phyloP scores from a whole-genome alignment of 2,797 vertebrate species.

The Fistularia commersonii region DNA sequence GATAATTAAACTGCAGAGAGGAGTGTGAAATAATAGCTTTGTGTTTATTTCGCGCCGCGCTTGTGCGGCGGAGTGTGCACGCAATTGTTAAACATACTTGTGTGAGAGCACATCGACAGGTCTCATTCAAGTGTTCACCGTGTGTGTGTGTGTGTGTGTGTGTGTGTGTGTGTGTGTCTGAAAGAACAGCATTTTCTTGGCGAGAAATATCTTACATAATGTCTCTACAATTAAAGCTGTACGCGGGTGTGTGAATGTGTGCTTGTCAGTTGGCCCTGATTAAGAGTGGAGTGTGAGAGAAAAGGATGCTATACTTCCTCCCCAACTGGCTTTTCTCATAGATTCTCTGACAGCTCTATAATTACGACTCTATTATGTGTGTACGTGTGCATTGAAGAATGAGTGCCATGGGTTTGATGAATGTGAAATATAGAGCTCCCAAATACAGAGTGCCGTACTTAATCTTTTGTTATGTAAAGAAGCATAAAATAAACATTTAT shows the following conservation, averaged over 20 bases:
- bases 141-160: slow-evolving; percentile 5
- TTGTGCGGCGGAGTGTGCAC: slow-evolving; percentile 20
- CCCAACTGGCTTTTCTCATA: slow-evolving; percentile 52
- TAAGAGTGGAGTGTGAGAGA: slow-evolving; percentile 25
- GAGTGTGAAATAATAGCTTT: slow-evolving; percentile 60
- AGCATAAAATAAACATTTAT: slow-evolving; percentile 59
- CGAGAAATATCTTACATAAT: slow-evolving; percentile 8
- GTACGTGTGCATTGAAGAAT: slow-evolving; percentile 21
- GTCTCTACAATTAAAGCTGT: slow-evolving; percentile 21
- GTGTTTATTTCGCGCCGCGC: slow-evolving; percentile 46
- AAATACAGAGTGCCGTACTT: slow-evolving; percentile 53
- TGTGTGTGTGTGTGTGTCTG: no score
- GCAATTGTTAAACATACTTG: slow-evolving; percentile 16
- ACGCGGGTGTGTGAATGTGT: slow-evolving; percentile 6
- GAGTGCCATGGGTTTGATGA: slow-evolving; percentile 52
- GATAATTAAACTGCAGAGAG: slow-evolving; percentile 70
- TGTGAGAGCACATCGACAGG: slow-evolving; percentile 18
- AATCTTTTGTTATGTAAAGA: slow-evolving; percentile 61
- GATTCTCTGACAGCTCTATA: slow-evolving; percentile 62
- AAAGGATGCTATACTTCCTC: slow-evolving; percentile 46
- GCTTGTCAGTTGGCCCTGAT: slow-evolving; percentile 43
- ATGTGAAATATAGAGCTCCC: slow-evolving; percentile 35
- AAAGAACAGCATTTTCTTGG: background rate
- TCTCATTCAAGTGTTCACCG: slow-evolving; percentile 31
- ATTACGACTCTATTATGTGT: slow-evolving; percentile 62